Percentiles rank a stretch among this genome's conserved stretches.
Evolutionary conservation across 2,113 vertebrate genomes (phyloP).

Genomic region (Carassius auratus): DNA sequence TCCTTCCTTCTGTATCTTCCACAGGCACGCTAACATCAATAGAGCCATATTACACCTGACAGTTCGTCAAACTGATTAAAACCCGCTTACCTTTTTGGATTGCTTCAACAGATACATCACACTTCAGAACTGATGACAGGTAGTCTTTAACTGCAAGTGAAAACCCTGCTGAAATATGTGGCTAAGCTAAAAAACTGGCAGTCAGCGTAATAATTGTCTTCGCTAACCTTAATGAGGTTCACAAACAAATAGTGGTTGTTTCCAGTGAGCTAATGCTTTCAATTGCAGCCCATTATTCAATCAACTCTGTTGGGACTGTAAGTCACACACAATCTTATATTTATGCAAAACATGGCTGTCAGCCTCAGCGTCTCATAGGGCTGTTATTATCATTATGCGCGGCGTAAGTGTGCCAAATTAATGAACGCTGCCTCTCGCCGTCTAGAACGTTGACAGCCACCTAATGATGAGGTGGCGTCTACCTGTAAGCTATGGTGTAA

Average conservation of each 20-base stretch:
- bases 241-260: slow-evolving; percentile 3
- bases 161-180: not conserved
- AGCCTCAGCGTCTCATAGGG: slow-evolving; percentile 34
- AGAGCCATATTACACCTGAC: no score
- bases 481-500: slow-evolving; percentile 58
- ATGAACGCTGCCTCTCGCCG: slow-evolving; percentile 44
- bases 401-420: slow-evolving; percentile 48
- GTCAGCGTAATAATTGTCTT: not conserved
- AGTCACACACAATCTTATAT: slow-evolving; percentile 41
- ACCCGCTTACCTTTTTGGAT: not conserved
- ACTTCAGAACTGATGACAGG: not conserved
- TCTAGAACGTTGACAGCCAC: slow-evolving; percentile 43
- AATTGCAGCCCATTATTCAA: slow-evolving; percentile 46
- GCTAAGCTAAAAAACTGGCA: not conserved
- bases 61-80: not conserved
- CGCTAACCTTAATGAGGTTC: not conserved
- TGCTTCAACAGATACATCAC: slow-evolving; percentile 9
- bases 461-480: slow-evolving; percentile 52
- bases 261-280: slow-evolving; percentile 3
- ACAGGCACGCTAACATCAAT: not conserved
- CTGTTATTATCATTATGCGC: slow-evolving; percentile 51
- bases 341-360: slow-evolving; percentile 55
- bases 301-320: slow-evolving; percentile 37
- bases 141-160: not conserved
- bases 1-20: not conserved